Conservation (phyloP, 2,113 vertebrate genomes). For the Columba janthina region DNA sequence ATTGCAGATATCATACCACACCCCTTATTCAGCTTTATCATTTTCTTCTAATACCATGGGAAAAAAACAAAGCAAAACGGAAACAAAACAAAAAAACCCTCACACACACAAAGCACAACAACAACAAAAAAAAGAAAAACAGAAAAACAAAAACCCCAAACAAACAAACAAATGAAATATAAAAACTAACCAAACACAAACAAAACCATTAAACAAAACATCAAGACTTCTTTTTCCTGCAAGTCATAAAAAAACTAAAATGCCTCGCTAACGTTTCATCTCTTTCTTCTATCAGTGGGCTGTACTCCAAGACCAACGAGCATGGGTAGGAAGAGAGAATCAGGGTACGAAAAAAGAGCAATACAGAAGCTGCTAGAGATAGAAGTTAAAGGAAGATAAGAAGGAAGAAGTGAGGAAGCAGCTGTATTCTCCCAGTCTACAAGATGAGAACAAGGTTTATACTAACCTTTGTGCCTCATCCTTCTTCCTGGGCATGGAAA, state of each 20-base stretch:
- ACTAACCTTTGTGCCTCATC: not conserved
- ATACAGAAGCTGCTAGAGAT: not conserved
- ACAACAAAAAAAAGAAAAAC: too few relatives aligned
- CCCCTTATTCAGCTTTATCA: not conserved
- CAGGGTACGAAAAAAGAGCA: not conserved
- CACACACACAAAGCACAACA: too few relatives aligned
- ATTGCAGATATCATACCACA: not conserved
- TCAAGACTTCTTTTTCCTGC: not conserved
- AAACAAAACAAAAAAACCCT: too few relatives aligned
- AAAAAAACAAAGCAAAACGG: not conserved
- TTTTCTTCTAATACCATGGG: not conserved
- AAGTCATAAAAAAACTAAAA: not conserved
- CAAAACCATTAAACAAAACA: not conserved
- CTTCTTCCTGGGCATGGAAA: not conserved
- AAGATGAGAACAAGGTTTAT: not conserved
- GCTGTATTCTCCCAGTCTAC: not conserved
- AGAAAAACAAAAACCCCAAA: too few relatives aligned
- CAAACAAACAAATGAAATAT: too few relatives aligned
- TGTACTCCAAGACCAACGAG: not conserved
- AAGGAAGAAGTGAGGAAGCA: not conserved
- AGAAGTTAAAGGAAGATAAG: not conserved
- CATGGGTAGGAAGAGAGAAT: not conserved
- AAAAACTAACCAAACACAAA: too few relatives aligned
- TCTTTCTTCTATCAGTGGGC: not conserved
- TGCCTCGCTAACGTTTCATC: not conserved